These are phyloP conservation scores for Trissoscelio sp. DNA, from an alignment of 2,888 invertebrate species.

Conservation along the genomic window DNA sequence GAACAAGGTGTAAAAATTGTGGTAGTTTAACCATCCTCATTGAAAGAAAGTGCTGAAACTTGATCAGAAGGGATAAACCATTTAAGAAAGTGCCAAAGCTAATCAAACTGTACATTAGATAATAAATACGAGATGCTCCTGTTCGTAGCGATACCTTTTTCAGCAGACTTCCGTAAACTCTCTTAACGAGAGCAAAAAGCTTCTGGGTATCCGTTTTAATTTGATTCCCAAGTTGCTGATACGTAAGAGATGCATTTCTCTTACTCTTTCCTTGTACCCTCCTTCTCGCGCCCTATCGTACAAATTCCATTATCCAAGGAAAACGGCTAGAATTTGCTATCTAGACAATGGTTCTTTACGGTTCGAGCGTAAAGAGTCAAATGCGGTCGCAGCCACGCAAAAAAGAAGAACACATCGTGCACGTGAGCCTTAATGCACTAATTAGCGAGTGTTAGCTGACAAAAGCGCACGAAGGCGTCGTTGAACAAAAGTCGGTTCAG, in stretches of 20 bases:
- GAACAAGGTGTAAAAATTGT: constrained; percentile 22
- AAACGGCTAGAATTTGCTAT: constrained; percentile 48
- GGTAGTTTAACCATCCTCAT: constrained; percentile 15
- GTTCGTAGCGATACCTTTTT: constrained; percentile 49
- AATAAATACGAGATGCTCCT: constrained; percentile 51
- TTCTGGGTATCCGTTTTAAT: constrained; percentile 64
- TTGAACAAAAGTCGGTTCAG: constrained; percentile 23
- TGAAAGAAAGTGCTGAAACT: constrained; percentile 43
- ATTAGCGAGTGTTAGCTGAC: constrained; percentile 44
- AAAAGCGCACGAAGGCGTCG: constrained; percentile 29
- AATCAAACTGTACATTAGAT: constrained; percentile 56
- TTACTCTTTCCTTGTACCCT: constrained; percentile 39
- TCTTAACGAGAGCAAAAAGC: constrained; percentile 63
- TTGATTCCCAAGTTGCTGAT: constrained; percentile 65
- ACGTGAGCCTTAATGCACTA: constrained; percentile 48
- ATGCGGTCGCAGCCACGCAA: constrained; percentile 25
- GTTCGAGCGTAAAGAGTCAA: constrained; percentile 45
- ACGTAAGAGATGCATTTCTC: constrained; percentile 56
- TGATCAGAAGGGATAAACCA: constrained; percentile 52
- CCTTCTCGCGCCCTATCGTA: constrained; percentile 47
- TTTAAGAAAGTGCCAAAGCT: constrained; percentile 59
- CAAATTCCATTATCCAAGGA: constrained; percentile 65
- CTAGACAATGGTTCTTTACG: constrained; percentile 60
- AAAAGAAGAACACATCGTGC: constrained; percentile 37
- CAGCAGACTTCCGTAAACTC: constrained; percentile 50